Base-by-base conservation (phyloP, 2,888 invertebrate genomes). In the Acronicta alni region DNA sequence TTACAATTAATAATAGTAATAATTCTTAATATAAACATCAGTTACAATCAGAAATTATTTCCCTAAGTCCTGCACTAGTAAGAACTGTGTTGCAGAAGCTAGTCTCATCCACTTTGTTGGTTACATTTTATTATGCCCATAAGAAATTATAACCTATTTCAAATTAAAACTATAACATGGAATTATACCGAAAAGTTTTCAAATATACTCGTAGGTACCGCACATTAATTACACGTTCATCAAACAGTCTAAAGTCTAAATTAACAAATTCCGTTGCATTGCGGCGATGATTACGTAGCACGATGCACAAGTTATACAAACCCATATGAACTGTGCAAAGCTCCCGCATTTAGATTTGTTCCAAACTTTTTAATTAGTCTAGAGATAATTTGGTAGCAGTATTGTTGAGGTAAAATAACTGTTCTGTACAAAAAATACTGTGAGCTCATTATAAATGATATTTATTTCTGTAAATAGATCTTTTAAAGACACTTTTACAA, bases 271-370 rank as follows among this genome's bases (percentile, higher is more conserved):
- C 26, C 26, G 26, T 9, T 14, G 32, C 32, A 32, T 3, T 32
- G 32, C 32, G 32, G 14, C 32, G 14, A 41, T 41, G 12, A 20
- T 20, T 14, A 41, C 18, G 20, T 14, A 32, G 41, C 7, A 41
- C 18, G 41, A 17, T 41, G 41, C 41, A 41, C 41, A 41, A 39
- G 3, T 39, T 39, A 17, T 12, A 39, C 39, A 18, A 41, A 44
- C 26, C 67, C 43, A 18, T 58, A 67, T 58, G 23, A 26, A 48
- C 10, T 16, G 12, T 4, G 16, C 32, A 9, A 14, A 14, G 10
- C 20, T 30, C 12, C 7, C 18, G 44, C 15, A 18, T 48, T 57
- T 30, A 45, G 30, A 45, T 46, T 54, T 41, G n/a, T 41, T 45
- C 14, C 2, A 5, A 58, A 37, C 18, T 20, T 35, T 47, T 12